phyloP scores from a whole-genome alignment of 2,797 vertebrate genomes.

The Gymnodraco acuticeps region DNA sequence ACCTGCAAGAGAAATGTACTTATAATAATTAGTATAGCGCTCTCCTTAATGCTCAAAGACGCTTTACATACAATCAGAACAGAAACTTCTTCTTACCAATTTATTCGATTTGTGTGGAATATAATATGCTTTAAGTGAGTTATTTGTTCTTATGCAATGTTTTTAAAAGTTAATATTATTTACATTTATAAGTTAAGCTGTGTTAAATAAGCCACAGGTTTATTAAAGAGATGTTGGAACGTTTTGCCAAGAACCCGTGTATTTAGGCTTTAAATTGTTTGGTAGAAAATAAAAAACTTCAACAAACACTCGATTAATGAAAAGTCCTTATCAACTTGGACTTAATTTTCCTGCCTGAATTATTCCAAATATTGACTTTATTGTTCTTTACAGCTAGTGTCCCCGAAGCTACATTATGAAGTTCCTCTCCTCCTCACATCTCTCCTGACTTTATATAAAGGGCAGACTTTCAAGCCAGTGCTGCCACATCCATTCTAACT shows the following conservation, averaged over 20 bases:
- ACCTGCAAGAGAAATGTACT: too few species aligned
- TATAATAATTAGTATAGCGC: too few species aligned
- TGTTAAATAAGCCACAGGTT: background rate
- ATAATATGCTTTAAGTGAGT: background rate
- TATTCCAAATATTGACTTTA: conserved; percentile 20
- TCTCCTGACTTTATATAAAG: conserved; percentile 40
- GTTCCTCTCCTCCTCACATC: conserved; percentile 23
- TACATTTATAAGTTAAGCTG: background rate
- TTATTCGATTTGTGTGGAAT: background rate
- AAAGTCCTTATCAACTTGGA: background rate
- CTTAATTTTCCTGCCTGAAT: background rate
- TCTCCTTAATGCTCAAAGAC: too few species aligned
- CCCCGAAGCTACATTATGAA: conserved; percentile 19
- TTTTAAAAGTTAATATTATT: background rate
- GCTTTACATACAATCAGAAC: too few species aligned
- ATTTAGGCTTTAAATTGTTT: background rate
- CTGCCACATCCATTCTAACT: conserved; percentile 33
- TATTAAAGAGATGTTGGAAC: background rate
- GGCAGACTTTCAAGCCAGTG: conserved; percentile 26
- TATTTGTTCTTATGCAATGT: background rate
- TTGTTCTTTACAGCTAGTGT: background rate
- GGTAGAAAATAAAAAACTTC: background rate
- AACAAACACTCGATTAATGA: background rate
- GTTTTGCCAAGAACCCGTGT: background rate
- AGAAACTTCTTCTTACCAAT: too few species aligned